These are phyloP conservation scores for Scortum barcoo DNA, from an alignment of 2,113 vertebrate species.

Conservation along the genomic window DNA sequence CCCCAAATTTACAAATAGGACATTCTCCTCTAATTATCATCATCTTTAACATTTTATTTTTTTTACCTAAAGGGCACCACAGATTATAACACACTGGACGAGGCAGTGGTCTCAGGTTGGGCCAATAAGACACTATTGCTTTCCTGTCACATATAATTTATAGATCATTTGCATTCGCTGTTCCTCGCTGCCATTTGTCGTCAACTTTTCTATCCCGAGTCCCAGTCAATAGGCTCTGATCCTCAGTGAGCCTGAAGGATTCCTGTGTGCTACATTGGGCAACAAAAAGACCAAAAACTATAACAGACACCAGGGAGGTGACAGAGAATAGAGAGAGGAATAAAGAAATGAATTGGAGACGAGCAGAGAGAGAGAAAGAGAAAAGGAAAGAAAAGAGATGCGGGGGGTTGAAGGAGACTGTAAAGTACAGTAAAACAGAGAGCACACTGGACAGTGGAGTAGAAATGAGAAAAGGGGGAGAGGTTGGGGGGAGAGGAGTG, in stretches of 20 bases:
- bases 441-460: conserved; percentile 56
- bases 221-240: conserved; percentile 90
- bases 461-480: conserved; percentile 74
- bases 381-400: conserved; percentile 37
- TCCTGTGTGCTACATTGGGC: conserved; percentile 46
- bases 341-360: conserved; percentile 20
- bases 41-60: conserved; percentile 49
- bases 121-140: conserved; percentile 93
- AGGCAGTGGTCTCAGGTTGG: conserved; percentile 89
- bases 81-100: conserved; percentile 91
- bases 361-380: conserved; percentile 25
- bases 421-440: conserved; percentile 73
- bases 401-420: conserved; percentile 48
- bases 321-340: conserved; percentile 16
- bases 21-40: conserved; percentile 6
- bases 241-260: conserved; percentile 82
- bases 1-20: conserved; percentile 15
- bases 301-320: conserved; percentile 47
- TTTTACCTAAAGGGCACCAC: too few relatives aligned
- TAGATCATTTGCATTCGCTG: conserved; percentile 93
- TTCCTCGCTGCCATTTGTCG: conserved; percentile 87
- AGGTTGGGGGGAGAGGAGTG: conserved; percentile 55
- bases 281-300: conserved; percentile 43
- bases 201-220: conserved; percentile 88
- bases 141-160: conserved; percentile 97